Evolutionary conservation across 2,113 vertebrate species (phyloP).

Genomic region (Saccopteryx bilineata): DNA sequence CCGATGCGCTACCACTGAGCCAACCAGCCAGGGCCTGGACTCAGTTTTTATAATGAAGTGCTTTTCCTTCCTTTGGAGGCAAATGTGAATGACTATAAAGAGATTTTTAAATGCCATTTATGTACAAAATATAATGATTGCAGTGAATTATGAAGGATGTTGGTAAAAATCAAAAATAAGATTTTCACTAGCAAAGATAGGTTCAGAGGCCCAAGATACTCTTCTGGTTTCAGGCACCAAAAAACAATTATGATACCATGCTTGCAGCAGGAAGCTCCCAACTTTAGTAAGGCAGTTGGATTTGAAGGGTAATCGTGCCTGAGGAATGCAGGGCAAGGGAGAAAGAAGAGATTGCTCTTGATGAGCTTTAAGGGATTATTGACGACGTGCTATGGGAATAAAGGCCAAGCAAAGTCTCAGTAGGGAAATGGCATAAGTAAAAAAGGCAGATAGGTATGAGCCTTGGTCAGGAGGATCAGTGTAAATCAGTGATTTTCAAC

Average conservation of each 20-base stretch:
- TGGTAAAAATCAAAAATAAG: neutral
- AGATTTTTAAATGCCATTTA: neutral
- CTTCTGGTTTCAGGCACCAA: neutral
- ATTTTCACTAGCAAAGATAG: slow-evolving; percentile 11
- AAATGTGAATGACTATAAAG: slow-evolving; percentile 22
- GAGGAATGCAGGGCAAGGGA: neutral
- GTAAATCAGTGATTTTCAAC: neutral
- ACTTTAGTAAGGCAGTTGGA: slow-evolving; percentile 50
- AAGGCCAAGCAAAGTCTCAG: neutral
- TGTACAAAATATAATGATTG: neutral
- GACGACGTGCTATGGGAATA: neutral
- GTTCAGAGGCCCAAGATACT: neutral
- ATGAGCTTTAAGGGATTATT: neutral
- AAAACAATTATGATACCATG: neutral
- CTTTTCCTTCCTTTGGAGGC: neutral
- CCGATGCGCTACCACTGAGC: too few relatives aligned
- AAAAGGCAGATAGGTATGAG: neutral
- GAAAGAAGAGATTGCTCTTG: slow-evolving; percentile 1
- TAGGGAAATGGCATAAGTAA: neutral
- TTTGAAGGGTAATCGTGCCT: slow-evolving; percentile 19
- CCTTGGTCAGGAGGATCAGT: neutral
- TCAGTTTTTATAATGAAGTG: neutral
- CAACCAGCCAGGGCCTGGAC: too few relatives aligned
- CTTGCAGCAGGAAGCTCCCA: neutral
- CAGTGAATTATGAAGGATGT: slow-evolving; percentile 9